Evolutionary conservation across 2,888 invertebrate genomes (phyloP).

Genomic region (Agonum fuliginosum): DNA sequence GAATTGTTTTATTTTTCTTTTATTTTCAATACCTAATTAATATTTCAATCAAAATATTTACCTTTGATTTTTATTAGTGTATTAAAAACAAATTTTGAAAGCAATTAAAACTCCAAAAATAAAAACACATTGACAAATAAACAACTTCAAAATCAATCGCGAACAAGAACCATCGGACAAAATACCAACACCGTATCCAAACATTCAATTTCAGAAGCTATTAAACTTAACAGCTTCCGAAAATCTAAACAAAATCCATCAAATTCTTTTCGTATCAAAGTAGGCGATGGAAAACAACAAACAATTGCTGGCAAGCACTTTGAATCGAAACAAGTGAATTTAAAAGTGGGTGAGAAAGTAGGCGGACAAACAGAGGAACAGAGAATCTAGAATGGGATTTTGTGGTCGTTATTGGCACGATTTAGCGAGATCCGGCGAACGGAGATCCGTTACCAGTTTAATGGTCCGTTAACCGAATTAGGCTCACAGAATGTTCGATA

Average conservation of each 20-base stretch:
- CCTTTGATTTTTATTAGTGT: too few relatives aligned
- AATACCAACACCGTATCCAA: background rate
- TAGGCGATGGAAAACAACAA: slow-evolving; percentile 24
- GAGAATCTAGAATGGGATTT: background rate
- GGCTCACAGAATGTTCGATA: slow-evolving; percentile 13
- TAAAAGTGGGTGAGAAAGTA: background rate
- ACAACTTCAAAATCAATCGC: too few relatives aligned
- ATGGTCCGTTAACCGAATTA: slow-evolving; percentile 32
- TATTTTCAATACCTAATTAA: too few relatives aligned
- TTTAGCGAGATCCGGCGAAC: slow-evolving; percentile 18
- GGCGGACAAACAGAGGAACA: background rate
- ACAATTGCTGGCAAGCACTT: background rate
- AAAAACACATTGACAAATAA: too few relatives aligned
- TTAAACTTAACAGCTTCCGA: background rate
- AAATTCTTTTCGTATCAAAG: background rate
- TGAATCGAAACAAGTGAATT: slow-evolving; percentile 10
- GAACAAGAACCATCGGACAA: background rate
- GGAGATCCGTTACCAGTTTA: slow-evolving; percentile 21
- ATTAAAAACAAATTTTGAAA: too few relatives aligned
- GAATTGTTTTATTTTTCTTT: too few relatives aligned
- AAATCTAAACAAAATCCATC: slow-evolving; percentile 8
- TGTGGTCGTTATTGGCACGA: background rate
- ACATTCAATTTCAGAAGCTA: slow-evolving; percentile 1
- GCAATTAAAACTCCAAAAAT: too few relatives aligned
- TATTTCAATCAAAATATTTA: too few relatives aligned